These are phyloP conservation scores for Hemicordylus capensis DNA, from an alignment of 2,113 vertebrate species.

Conservation along the genomic window DNA sequence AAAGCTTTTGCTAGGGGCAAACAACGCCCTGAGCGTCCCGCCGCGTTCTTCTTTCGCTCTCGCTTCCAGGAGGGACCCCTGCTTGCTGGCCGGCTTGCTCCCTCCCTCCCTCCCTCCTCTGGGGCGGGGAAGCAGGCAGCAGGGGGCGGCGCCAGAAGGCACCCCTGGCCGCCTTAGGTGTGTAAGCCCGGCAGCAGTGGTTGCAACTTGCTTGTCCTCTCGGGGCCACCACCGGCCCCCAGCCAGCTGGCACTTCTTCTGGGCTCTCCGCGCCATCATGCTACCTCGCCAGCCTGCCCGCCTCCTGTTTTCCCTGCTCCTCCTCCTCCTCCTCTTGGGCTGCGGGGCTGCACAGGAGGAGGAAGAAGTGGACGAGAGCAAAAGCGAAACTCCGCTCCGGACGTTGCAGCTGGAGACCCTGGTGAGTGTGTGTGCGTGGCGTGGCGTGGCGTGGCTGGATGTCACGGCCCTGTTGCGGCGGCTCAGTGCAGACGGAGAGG, in stretches of 20 bases:
- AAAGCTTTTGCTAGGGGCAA: no score
- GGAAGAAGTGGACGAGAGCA: slow-evolving; percentile 36
- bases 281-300: background rate
- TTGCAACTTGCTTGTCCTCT: background rate
- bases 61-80: background rate
- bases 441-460: background rate
- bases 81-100: background rate
- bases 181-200: background rate
- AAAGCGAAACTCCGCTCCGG: slow-evolving; percentile 60
- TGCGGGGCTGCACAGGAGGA: background rate
- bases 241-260: background rate
- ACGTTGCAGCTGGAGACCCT: slow-evolving; percentile 73
- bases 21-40: background rate
- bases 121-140: background rate
- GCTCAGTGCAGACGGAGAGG: background rate
- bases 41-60: background rate
- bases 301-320: slow-evolving; percentile 15
- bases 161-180: background rate
- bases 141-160: background rate
- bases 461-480: background rate
- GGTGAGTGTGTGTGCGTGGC: slow-evolving; percentile 62
- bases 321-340: slow-evolving; percentile 55
- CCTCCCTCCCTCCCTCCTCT: background rate
- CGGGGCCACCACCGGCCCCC: no score
- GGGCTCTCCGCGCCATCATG: background rate